These are phyloP conservation scores for Albula goreensis DNA, from an alignment of 2,113 vertebrate species.

Conservation along the genomic window DNA sequence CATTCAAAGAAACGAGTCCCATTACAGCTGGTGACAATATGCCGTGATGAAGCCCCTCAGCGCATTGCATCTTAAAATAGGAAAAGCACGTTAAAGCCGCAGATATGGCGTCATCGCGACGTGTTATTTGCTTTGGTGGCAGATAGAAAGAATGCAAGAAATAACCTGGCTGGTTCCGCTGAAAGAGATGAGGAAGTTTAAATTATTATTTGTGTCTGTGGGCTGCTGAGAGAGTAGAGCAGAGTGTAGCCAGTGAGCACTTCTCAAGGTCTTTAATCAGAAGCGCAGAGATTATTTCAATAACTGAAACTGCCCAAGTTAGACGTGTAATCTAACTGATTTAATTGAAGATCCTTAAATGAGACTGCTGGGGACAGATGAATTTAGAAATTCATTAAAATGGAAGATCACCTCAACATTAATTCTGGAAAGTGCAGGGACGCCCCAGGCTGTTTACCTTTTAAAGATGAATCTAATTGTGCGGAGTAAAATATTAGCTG, in stretches of 20 bases:
- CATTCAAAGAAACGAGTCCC: no score
- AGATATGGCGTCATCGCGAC: no score
- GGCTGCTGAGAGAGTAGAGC: background rate
- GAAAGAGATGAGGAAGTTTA: no score
- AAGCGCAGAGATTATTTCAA: constrained; percentile 16
- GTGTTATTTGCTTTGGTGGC: no score
- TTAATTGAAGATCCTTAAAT: constrained; percentile 21
- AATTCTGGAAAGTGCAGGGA: constrained; percentile 5
- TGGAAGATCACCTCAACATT: constrained; percentile 23
- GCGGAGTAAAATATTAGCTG: constrained; percentile 23
- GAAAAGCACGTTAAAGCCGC: no score
- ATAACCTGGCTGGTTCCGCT: no score
- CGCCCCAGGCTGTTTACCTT: constrained; percentile 22
- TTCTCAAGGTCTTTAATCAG: constrained; percentile 15
- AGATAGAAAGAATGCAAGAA: no score
- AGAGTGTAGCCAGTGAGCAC: background rate
- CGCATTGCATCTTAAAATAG: no score
- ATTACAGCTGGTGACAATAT: no score
- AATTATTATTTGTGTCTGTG: background rate
- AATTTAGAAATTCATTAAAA: constrained; percentile 27
- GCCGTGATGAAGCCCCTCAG: no score
- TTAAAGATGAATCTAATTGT: constrained; percentile 26
- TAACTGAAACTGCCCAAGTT: constrained; percentile 22
- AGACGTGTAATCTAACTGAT: constrained; percentile 24
- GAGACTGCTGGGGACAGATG: constrained; percentile 18